phyloP scores from a whole-genome alignment of 2,888 invertebrate genomes.

The Lasioglossum vierecki region DNA sequence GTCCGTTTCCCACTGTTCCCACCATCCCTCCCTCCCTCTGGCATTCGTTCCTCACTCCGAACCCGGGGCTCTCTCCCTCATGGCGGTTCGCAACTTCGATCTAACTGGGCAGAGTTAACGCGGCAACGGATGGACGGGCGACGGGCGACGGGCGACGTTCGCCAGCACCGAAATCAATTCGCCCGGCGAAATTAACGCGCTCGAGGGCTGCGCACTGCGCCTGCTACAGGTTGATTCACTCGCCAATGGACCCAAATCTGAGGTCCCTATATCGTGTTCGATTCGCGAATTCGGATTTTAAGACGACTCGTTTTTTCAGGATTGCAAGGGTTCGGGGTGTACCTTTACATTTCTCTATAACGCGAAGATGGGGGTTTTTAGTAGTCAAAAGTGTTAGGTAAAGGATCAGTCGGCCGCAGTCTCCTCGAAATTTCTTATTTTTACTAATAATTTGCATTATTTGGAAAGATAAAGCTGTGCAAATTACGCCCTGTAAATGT shows the following conservation, averaged over 20 bases:
- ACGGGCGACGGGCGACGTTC: neutral
- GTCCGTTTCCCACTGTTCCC: neutral
- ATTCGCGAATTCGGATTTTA: neutral
- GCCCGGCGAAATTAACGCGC: constrained; percentile 57
- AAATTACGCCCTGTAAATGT: too few species aligned
- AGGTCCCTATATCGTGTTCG: neutral
- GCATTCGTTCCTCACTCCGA: constrained; percentile 22
- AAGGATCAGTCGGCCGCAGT: too few species aligned
- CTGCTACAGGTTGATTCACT: neutral
- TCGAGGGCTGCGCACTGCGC: constrained; percentile 22
- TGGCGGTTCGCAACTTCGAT: constrained; percentile 47
- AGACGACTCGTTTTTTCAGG: too few species aligned
- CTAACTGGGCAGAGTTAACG: constrained; percentile 50
- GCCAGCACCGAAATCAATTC: constrained; percentile 62
- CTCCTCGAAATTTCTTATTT: too few species aligned
- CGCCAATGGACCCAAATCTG: neutral
- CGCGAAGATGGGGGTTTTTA: too few species aligned
- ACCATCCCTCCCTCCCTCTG: constrained; percentile 20
- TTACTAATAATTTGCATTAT: too few species aligned
- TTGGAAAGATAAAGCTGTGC: too few species aligned
- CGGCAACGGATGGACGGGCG: constrained; percentile 30
- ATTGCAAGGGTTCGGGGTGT: too few species aligned
- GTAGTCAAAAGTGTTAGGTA: too few species aligned
- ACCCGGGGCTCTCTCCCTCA: constrained; percentile 33
- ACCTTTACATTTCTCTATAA: too few species aligned